Evolutionary conservation across 2,888 invertebrate species (phyloP).

Genomic region (Melolontha melolontha): DNA sequence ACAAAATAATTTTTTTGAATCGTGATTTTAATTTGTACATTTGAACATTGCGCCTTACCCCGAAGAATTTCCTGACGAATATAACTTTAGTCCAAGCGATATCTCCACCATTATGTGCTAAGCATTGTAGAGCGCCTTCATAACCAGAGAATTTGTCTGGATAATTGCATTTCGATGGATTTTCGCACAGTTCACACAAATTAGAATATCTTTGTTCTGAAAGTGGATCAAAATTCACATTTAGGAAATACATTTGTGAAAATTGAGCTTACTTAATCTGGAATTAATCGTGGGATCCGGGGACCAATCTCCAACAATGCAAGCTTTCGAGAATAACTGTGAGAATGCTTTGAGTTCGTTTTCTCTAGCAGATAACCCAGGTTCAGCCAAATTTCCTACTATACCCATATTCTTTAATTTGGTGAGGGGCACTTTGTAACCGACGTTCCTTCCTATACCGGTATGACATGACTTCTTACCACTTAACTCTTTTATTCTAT

Average conservation of each 20-base stretch:
- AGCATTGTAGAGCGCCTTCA: conserved; percentile 85
- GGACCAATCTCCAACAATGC: conserved; percentile 88
- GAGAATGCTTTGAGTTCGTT: conserved; percentile 86
- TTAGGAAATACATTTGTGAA: conserved; percentile 1
- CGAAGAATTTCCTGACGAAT: conserved; percentile 83
- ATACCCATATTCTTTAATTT: conserved; percentile 80
- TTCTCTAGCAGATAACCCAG: conserved; percentile 77
- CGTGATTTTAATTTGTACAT: neutral
- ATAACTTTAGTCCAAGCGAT: conserved; percentile 89
- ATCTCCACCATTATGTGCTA: conserved; percentile 84
- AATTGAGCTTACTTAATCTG: conserved; percentile 75
- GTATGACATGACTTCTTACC: conserved; percentile 89
- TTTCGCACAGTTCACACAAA: conserved; percentile 82
- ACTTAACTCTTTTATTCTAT: conserved; percentile 75
- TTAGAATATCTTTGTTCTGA: conserved; percentile 73
- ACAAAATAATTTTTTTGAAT: conserved; percentile 30
- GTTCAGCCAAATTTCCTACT: conserved; percentile 76
- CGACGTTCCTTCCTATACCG: conserved; percentile 88
- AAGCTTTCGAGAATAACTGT: conserved; percentile 83
- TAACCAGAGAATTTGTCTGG: conserved; percentile 89
- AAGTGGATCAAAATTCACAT: conserved; percentile 13
- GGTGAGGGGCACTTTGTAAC: conserved; percentile 85
- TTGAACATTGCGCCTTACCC: conserved; percentile 66
- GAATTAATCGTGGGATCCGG: conserved; percentile 78
- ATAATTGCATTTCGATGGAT: conserved; percentile 81